Percentiles rank a stretch among this genome's conserved stretches.
Conservation (phyloP, 2,888 invertebrate genomes). For the Zaprionus lineosus region DNA sequence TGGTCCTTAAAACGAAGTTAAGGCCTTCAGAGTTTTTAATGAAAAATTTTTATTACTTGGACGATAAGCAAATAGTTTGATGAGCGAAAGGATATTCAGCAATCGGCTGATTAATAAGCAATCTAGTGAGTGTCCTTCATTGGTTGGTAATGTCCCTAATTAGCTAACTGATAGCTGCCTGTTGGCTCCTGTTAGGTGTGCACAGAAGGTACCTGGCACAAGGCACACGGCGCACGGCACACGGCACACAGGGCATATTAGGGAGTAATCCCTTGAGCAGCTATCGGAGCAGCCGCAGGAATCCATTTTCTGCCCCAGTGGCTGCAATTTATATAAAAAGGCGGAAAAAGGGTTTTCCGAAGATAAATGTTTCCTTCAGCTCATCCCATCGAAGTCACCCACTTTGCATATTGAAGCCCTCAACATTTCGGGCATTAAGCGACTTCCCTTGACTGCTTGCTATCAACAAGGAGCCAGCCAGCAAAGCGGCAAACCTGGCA, state of each 20-base stretch:
- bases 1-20: constrained; percentile 2
- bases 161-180: too few relatives aligned
- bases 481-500: neutral
- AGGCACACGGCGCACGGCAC: too few relatives aligned
- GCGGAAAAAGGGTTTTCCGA: constrained; percentile 54
- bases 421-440: constrained; percentile 71
- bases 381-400: constrained; percentile 20
- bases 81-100: neutral
- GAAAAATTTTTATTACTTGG: too few relatives aligned
- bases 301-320: constrained; percentile 72
- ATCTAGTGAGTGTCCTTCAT: too few relatives aligned
- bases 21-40: neutral
- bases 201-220: too few relatives aligned
- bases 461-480: constrained; percentile 60
- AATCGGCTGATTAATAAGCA: too few relatives aligned
- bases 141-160: too few relatives aligned
- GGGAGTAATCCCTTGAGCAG: constrained; percentile 47
- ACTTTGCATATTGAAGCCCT: constrained; percentile 75
- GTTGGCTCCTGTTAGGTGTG: too few relatives aligned
- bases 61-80: neutral
- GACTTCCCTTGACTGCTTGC: constrained; percentile 51
- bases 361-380: constrained; percentile 63
- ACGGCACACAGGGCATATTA: constrained; percentile 34
- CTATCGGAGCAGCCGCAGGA: constrained; percentile 70
- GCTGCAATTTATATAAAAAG: constrained; percentile 66